A percentile compares a stretch with the other conserved stretches of the same genome.
These are phyloP conservation scores for Mizuhopecten yessoensis DNA, from an alignment of 1,140 invertebrate species.

Conservation along the genomic window DNA sequence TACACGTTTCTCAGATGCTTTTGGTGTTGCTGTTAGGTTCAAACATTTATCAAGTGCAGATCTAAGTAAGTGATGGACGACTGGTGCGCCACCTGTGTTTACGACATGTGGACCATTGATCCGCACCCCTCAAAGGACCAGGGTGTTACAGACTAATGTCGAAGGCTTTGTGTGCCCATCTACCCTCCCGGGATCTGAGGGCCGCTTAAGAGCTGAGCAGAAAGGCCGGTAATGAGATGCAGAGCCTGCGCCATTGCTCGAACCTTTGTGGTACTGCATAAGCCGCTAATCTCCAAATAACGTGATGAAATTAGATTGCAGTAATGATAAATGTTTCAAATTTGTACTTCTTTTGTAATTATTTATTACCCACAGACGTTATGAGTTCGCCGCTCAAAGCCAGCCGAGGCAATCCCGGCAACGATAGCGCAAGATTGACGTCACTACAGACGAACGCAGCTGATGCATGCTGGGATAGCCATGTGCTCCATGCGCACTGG, in stretches of 20 bases:
- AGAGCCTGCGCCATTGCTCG: background rate
- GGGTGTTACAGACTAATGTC: constrained; percentile 12
- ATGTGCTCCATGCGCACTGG: background rate
- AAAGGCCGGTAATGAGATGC: constrained; percentile 22
- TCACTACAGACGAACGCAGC: constrained; percentile 21
- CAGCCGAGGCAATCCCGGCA: constrained; percentile 1
- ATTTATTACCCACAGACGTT: constrained; percentile 33
- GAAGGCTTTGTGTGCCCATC: background rate
- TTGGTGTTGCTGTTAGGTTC: constrained; percentile 10
- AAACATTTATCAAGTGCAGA: constrained; percentile 39
- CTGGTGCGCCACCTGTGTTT: constrained; percentile 23
- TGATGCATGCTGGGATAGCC: constrained; percentile 31
- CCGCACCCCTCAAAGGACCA: background rate
- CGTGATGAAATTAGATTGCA: constrained; percentile 4
- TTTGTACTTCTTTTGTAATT: constrained; percentile 40
- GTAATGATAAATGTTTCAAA: constrained; percentile 10
- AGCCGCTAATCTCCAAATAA: constrained; percentile 23
- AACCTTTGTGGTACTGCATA: constrained; percentile 15
- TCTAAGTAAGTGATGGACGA: constrained; percentile 33
- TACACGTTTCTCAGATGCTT: constrained; percentile 33
- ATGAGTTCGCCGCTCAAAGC: background rate
- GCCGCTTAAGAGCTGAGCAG: background rate
- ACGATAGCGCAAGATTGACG: constrained; percentile 21
- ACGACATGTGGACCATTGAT: constrained; percentile 32
- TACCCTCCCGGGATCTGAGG: background rate